A percentile compares a stretch with the other conserved stretches of the same genome.
These are phyloP conservation scores for Sitta carolinensis DNA, from an alignment of 2,797 vertebrate species.

Conservation along the genomic window DNA sequence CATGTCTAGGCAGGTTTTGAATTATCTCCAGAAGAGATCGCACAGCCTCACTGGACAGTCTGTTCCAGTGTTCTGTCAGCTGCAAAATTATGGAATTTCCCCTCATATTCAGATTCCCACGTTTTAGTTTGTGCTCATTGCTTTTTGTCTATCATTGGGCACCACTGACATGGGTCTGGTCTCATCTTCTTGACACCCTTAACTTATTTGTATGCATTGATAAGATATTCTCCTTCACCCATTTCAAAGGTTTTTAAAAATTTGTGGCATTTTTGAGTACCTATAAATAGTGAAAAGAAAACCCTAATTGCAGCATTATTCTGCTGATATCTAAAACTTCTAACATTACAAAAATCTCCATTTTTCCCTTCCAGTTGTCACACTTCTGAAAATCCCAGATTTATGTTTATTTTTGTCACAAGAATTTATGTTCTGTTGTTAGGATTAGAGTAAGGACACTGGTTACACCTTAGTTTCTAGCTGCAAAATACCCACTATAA, in stretches of 20 bases:
- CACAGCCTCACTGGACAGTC: background rate
- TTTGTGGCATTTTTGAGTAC: background rate
- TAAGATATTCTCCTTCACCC: background rate
- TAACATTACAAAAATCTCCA: background rate
- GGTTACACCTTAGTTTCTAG: slow-evolving; percentile 20
- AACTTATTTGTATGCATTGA: background rate
- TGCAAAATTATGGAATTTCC: background rate
- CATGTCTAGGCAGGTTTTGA: background rate
- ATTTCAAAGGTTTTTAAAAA: background rate
- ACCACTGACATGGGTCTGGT: background rate
- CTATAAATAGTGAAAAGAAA: slow-evolving; percentile 1
- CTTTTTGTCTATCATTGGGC: background rate
- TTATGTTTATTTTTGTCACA: slow-evolving; percentile 34
- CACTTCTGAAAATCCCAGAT: slow-evolving; percentile 14
- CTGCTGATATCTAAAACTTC: background rate
- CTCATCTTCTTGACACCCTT: background rate
- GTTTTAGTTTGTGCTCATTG: background rate
- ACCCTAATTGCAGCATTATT: background rate
- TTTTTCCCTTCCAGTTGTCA: background rate
- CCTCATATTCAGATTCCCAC: background rate
- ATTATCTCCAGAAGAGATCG: background rate
- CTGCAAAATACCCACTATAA: background rate
- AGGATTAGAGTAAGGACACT: background rate
- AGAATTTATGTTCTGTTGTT: background rate
- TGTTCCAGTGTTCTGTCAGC: background rate